Evolutionary conservation across 2,797 vertebrate genomes (phyloP), one percentile per base, ranked within the genome.

Genomic region (Cryptoblepharus egeriae): DNA sequence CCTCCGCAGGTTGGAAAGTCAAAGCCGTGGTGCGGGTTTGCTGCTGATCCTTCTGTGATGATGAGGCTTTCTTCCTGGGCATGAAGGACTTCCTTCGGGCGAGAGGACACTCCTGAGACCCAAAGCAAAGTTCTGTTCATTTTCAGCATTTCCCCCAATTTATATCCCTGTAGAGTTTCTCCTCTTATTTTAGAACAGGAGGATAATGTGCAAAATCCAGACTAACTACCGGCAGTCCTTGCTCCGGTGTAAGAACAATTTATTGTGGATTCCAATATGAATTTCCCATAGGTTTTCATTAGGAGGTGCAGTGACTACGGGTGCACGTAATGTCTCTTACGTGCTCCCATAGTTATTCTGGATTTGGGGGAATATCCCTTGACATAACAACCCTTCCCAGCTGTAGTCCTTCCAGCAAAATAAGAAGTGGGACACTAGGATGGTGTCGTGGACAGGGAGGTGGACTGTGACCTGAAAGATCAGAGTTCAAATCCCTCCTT

Each of bases 11-110:
- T 18, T 52, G 22, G 18, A 73, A 15, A 28, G 77, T 13, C 0
- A 1, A 0, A 1, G 5, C 0, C 15, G 67, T n/a, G 0, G 77
- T 1, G n/a, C n/a, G n/a, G 0, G 61, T 76, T 1, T 0, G 60
- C 69, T 26, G 70, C 3, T 39, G 24, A 72, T 4, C 75, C 60
- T 90, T 75, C 69, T 82, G 96, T 18, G 26, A 24, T 24, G 90
- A 83, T 6, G 20, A 84, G 2, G 84, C 26, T 26, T 91, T 72
- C 35, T 91, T 93, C 60, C 93, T 90, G 9, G 93, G 89, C 61
- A 87, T 87, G 18, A 68, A 9, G 0, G 90, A 80, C 75, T 96
- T 97, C 91, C 94, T 95, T 4, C 96, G 87, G 20, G 94, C 95
- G 10, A 93, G 42, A 0, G 95, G 92, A 18, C 90, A 91, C 16